Base-by-base conservation (phyloP, 2,113 vertebrate species). In the Corapipo altera region DNA sequence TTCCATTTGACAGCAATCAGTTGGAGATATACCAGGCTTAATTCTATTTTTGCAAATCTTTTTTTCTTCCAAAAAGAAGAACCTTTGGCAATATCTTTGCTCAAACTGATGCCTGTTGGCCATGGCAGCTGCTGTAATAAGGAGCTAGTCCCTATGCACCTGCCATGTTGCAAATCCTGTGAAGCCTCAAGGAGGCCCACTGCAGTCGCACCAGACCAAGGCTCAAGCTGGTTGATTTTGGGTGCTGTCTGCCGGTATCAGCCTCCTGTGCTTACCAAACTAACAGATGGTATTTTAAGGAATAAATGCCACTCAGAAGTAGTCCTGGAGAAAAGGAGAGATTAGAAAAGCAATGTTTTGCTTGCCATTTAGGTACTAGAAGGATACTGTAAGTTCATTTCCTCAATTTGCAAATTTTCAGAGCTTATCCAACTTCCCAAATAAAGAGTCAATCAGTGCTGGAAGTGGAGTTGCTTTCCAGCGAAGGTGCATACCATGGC, bases 211-310 rank as follows among this genome's bases (percentile, higher is more conserved):
- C 8, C 21, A 76, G 51, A 86, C 11, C 64, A 35, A 48, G n/a
- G 51, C 30, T 86, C 32, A 59, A 64, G 27, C 15, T 0, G 0
- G 27, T 17, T 55, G 24, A 52, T 27, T 61, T 41, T 0, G 0
- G 73, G 37, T 39, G 32, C 26, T 46, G 21, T 39, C 43, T 78
- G 55, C 43, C 85, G 33, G 20, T 55, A 61, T 62, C 51, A 64
- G 23, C 28, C 18, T 74, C 48, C 43, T 52, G 43, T 24, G 43
- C 55, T 62, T 65, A 70, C 52, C 21, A 74, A 41, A 61, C 32
- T 64, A 55, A 41, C 30, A 91, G 73, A 69, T 39, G 43, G 59
- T 23, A 84, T 46, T 4, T 2, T 19, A 49, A 89, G 48, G 66
- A 89, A 27, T 33, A 62, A 77, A 74, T 3, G 55, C 12, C 35